Evolutionary conservation across 92 coral and sea anemone species (phyloP).

Genomic region (Zoanthus gigantus): DNA sequence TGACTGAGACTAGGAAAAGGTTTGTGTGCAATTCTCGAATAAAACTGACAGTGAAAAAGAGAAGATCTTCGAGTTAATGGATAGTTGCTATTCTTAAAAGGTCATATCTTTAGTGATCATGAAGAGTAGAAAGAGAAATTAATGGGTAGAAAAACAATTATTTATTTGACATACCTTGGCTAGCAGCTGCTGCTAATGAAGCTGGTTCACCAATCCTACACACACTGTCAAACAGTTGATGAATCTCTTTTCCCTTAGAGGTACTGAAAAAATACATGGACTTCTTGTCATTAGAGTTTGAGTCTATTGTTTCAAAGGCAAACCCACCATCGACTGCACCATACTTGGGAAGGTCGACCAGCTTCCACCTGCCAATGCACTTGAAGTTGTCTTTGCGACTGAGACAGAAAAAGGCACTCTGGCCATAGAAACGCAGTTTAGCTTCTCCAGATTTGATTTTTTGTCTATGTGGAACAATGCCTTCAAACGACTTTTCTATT

Average conservation of each 20-base stretch:
- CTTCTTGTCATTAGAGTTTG: constrained; percentile 62
- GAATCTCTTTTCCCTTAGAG: constrained; percentile 79
- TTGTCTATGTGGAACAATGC: constrained; percentile 96
- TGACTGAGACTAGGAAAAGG: no score
- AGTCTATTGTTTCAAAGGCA: constrained; percentile 82
- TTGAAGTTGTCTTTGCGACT: constrained; percentile 91
- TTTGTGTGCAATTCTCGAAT: no score
- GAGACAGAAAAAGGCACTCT: constrained; percentile 74
- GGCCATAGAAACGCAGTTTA: constrained; percentile 84
- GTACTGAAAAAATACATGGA: constrained; percentile 80
- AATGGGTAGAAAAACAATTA: not conserved
- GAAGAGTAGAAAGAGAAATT: no score
- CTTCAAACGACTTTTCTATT: constrained; percentile 85
- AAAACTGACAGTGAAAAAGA: no score
- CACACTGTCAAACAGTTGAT: constrained; percentile 80
- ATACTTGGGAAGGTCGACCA: constrained; percentile 85
- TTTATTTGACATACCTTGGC: constrained; percentile 10
- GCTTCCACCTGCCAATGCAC: constrained; percentile 86
- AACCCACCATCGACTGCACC: constrained; percentile 95
- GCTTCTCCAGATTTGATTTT: constrained; percentile 96
- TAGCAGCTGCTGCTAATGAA: constrained; percentile 11
- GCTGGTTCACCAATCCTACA: constrained; percentile 71
- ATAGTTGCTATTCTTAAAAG: no score
- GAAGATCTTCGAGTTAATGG: no score
- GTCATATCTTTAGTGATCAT: no score